These are phyloP conservation scores for Sorex maritimensis DNA, from an alignment of 2,797 vertebrate genomes.

Conservation along the genomic window DNA sequence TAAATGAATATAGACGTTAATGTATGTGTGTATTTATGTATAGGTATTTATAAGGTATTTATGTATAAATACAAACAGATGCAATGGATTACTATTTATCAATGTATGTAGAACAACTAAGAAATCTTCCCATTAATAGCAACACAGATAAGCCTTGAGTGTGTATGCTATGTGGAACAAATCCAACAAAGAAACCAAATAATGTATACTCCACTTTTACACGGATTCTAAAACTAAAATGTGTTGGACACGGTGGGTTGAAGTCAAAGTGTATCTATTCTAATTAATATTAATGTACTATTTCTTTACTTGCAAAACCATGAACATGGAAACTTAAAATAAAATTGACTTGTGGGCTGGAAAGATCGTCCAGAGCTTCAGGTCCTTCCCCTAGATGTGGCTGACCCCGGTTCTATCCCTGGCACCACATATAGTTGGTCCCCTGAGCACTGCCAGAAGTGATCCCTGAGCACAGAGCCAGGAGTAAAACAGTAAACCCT, in stretches of 20 bases:
- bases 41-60: not conserved
- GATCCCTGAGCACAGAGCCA: too few relatives aligned
- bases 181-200: not conserved
- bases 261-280: not conserved
- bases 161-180: not conserved
- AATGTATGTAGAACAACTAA: not conserved
- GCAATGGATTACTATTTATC: not conserved
- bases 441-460: too few relatives aligned
- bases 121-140: not conserved
- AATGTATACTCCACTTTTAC: not conserved
- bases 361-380: too few relatives aligned
- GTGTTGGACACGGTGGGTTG: not conserved
- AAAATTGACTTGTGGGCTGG: too few relatives aligned
- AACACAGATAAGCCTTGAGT: not conserved
- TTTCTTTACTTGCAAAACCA: not conserved
- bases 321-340: too few relatives aligned
- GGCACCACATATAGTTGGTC: too few relatives aligned
- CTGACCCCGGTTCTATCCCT: too few relatives aligned
- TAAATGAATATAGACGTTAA: not conserved
- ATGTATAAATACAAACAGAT: too few relatives aligned
- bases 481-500: too few relatives aligned
- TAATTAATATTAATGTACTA: not conserved
- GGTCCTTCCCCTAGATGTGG: too few relatives aligned
- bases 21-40: not conserved
- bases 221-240: not conserved